phyloP scores from a whole-genome alignment of 2,113 vertebrate species.

The Bostrychus sinensis region DNA sequence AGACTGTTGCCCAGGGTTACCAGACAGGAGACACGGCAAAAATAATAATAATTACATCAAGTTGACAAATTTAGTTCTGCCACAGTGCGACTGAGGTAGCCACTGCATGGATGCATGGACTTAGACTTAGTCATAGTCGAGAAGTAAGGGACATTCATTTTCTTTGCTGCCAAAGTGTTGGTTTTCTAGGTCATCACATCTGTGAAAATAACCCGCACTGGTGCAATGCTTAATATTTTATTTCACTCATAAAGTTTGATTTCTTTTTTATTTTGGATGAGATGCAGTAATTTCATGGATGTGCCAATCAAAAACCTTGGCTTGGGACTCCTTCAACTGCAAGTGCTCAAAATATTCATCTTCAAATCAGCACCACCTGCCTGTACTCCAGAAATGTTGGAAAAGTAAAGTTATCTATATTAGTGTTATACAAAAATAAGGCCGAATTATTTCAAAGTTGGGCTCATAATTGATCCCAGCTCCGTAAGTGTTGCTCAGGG shows the following conservation, averaged over 20 bases:
- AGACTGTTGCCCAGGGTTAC: constrained; percentile 52
- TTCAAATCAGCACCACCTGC: background rate
- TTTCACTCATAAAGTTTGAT: constrained; percentile 1
- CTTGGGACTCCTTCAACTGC: background rate
- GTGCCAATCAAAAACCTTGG: background rate
- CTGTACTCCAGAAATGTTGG: background rate
- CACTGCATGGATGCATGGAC: constrained; percentile 8
- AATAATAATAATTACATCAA: constrained; percentile 57
- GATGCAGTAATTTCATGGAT: background rate
- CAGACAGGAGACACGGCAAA: constrained; percentile 45
- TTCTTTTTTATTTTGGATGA: constrained; percentile 1
- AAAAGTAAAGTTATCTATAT: background rate
- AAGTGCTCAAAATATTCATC: background rate
- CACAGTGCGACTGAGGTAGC: constrained; percentile 8
- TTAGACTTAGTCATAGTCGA: background rate
- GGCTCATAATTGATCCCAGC: constrained; percentile 47
- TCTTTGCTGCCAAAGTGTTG: background rate
- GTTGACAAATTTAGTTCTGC: constrained; percentile 19
- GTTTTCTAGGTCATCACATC: constrained; percentile 18
- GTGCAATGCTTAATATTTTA: constrained; percentile 9
- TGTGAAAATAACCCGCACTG: constrained; percentile 1
- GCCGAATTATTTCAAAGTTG: constrained; percentile 27
- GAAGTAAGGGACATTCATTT: constrained; percentile 13
- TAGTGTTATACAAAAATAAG: background rate
- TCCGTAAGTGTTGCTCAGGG: constrained; percentile 41